Percentiles rank a stretch among this genome's conserved stretches.
Evolutionary conservation across 1,140 invertebrate species (phyloP).

Genomic region (Drosophila ohnishii): DNA sequence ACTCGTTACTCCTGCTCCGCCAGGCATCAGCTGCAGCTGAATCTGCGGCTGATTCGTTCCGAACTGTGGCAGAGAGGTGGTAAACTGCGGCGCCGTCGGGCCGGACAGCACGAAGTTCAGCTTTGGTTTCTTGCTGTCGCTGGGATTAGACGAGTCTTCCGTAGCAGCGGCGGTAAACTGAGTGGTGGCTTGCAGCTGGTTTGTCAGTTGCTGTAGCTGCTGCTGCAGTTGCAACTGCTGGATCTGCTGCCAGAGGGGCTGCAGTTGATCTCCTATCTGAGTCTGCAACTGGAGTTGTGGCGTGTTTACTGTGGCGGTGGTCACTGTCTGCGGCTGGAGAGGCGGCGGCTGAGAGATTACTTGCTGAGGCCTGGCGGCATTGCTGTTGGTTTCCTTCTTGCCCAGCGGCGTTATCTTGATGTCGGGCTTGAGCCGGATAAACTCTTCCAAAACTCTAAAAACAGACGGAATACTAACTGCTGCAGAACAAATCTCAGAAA

Average conservation of each 20-base stretch:
- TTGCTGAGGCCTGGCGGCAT: slow-evolving; percentile 9
- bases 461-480: rapidly evolving
- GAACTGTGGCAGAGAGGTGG: slow-evolving; percentile 20
- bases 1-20: slow-evolving; percentile 23
- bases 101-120: slow-evolving; percentile 78
- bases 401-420: slow-evolving; percentile 83
- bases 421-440: slow-evolving; percentile 83
- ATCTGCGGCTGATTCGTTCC: slow-evolving; percentile 65
- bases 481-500: background rate
- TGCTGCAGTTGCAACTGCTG: slow-evolving; percentile 63
- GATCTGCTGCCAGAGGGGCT: slow-evolving; percentile 57
- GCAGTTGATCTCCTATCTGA: slow-evolving; percentile 52
- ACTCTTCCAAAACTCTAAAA: slow-evolving; percentile 82
- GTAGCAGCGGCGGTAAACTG: slow-evolving; percentile 32
- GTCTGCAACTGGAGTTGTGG: slow-evolving; percentile 60
- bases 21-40: slow-evolving; percentile 78
- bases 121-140: slow-evolving; percentile 83
- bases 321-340: slow-evolving; percentile 42
- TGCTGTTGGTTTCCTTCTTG: slow-evolving; percentile 53
- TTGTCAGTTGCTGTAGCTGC: slow-evolving; percentile 67
- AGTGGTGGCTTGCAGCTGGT: slow-evolving; percentile 55
- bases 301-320: background rate
- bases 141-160: slow-evolving; percentile 36
- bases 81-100: slow-evolving; percentile 36
- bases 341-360: slow-evolving; percentile 21